Conservation (phyloP, 2,113 vertebrate species). For the Thymallus thymallus region DNA sequence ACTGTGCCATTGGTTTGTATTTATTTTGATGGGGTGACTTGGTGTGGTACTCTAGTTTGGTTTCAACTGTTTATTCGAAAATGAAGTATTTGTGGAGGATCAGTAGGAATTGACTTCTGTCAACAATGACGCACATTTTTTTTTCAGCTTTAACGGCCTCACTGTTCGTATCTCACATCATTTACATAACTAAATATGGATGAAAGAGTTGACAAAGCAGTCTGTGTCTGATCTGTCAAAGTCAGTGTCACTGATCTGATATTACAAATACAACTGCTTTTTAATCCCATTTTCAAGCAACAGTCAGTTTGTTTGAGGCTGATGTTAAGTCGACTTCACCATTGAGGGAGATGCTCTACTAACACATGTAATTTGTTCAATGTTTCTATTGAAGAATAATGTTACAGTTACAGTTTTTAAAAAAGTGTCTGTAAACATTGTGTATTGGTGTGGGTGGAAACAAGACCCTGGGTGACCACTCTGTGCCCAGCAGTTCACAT, state of each 20-base stretch:
- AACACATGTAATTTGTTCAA: no score
- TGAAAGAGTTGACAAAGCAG: neutral
- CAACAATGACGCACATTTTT: neutral
- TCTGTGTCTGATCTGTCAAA: no score
- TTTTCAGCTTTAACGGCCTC: neutral
- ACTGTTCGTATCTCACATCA: neutral
- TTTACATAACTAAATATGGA: neutral
- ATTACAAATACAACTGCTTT: neutral
- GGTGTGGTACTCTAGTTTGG: neutral
- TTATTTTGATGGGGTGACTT: neutral
- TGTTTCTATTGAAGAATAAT: no score
- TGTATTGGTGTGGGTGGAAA: neutral
- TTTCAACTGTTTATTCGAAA: neutral
- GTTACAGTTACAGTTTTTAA: no score
- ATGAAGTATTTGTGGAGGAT: neutral
- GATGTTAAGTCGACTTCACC: no score
- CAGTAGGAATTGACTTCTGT: neutral
- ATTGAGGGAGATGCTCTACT: no score
- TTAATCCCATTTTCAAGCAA: neutral
- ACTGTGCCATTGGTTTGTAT: conserved; percentile 16
- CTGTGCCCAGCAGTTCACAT: neutral
- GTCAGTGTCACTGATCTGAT: neutral
- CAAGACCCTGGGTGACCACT: neutral
- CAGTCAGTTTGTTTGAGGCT: neutral
- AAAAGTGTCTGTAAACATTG: neutral